Conservation (phyloP, 2,888 invertebrate species). For the Lepidocyrtoides sp. region DNA sequence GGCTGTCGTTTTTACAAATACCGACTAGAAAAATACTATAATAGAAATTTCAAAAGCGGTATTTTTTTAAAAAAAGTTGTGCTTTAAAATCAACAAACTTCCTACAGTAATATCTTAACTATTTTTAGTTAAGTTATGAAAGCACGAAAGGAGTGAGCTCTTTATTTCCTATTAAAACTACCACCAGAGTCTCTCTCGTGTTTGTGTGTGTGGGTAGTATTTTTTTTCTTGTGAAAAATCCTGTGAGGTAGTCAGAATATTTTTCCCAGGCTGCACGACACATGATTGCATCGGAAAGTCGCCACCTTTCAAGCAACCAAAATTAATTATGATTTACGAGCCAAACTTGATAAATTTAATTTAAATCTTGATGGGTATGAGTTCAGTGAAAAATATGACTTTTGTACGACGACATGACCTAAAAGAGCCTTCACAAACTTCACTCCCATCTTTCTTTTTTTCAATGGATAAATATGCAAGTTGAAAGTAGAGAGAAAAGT, state of each 20-base stretch:
- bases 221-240: neutral
- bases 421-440: too few relatives aligned
- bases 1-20: neutral
- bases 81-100: neutral
- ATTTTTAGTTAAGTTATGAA: neutral
- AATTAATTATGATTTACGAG: slow-evolving; percentile 32
- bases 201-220: neutral
- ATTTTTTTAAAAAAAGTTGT: too few relatives aligned
- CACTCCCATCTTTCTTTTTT: too few relatives aligned
- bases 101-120: neutral
- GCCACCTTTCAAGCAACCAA: neutral
- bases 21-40: too few relatives aligned
- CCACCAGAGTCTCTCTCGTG: too few relatives aligned
- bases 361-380: neutral
- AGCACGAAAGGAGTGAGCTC: neutral
- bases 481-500: too few relatives aligned
- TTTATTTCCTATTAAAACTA: too few relatives aligned
- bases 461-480: too few relatives aligned
- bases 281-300: neutral
- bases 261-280: neutral
- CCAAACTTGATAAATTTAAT: slow-evolving; percentile 2
- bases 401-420: too few relatives aligned
- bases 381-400: neutral
- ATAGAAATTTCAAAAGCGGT: too few relatives aligned
- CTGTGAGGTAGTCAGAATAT: neutral